Evolutionary conservation across 2,888 invertebrate genomes (phyloP).

Genomic region (Hydriomena furcata): DNA sequence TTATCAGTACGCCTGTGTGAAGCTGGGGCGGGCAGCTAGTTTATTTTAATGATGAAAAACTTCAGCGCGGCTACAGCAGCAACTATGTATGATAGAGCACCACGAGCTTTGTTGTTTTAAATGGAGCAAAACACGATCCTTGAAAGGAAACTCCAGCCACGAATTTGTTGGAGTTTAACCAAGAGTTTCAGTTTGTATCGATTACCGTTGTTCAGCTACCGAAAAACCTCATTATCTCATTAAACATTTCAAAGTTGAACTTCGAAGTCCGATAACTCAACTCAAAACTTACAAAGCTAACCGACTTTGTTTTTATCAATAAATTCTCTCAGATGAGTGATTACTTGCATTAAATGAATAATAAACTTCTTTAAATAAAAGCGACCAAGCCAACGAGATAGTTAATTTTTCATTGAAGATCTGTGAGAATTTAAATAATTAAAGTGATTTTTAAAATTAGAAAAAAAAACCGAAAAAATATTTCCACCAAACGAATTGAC

Average conservation of each 20-base stretch:
- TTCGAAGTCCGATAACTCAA: conserved; percentile 40
- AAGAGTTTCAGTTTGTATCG: conserved; percentile 6
- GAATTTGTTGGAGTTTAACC: background rate
- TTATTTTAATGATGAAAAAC: too few species aligned
- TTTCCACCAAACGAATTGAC: too few species aligned
- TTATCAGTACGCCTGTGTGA: too few species aligned
- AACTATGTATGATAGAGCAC: too few species aligned
- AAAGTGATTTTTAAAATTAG: too few species aligned
- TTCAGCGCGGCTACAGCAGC: too few species aligned
- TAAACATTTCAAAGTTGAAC: conserved; percentile 27
- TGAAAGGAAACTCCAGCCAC: background rate
- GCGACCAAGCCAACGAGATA: too few species aligned
- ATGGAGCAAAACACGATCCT: background rate
- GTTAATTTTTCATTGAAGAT: too few species aligned
- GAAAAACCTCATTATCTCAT: conserved; percentile 24
- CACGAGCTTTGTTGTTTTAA: background rate
- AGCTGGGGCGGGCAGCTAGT: too few species aligned
- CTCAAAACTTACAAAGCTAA: conserved; percentile 39
- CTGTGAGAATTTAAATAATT: too few species aligned
- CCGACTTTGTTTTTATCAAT: conserved; percentile 39
- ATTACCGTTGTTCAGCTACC: conserved; percentile 6
- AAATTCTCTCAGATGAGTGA: conserved; percentile 43
- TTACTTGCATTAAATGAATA: conserved; percentile 26
- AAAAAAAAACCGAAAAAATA: too few species aligned
- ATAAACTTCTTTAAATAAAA: too few species aligned